Percentiles rank a stretch among this genome's conserved stretches.
phyloP scores from a whole-genome alignment of 2,113 vertebrate genomes.

The Octodon degus region DNA sequence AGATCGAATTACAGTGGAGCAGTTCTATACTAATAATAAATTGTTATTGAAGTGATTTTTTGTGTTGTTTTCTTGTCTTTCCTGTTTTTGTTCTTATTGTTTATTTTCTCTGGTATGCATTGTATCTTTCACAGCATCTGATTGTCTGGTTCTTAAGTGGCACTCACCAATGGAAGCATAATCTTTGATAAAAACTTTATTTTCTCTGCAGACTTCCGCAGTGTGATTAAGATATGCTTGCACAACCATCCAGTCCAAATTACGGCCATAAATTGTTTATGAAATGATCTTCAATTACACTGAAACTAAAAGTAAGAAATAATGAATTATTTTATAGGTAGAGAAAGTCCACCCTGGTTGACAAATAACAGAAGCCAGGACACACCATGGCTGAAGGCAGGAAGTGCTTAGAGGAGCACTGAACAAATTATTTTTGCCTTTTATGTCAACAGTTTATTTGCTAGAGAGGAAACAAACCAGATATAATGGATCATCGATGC shows the following conservation, averaged over 20 bases:
- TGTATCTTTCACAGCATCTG: background rate
- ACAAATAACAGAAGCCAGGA: background rate
- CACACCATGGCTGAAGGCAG: background rate
- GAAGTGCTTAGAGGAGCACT: background rate
- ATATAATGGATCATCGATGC: slow-evolving; percentile 45
- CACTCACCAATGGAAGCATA: background rate
- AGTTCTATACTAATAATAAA: background rate
- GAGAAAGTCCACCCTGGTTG: background rate
- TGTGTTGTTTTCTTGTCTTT: background rate
- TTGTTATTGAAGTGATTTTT: background rate
- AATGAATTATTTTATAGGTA: background rate
- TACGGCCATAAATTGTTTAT: background rate
- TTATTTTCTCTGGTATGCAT: background rate
- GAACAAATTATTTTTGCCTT: slow-evolving; percentile 41
- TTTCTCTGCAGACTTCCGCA: background rate
- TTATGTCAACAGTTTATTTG: background rate
- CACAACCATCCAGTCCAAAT: background rate
- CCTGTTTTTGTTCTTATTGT: background rate
- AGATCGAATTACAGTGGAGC: background rate
- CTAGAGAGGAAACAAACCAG: slow-evolving; percentile 7
- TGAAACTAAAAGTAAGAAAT: background rate
- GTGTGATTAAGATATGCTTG: background rate
- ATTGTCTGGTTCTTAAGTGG: slow-evolving; percentile 2
- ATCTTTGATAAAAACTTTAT: slow-evolving; percentile 11
- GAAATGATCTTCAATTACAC: background rate